These are phyloP conservation scores for Microcebus ravelobensis DNA, from an alignment of 2,113 vertebrate genomes.

Conservation along the genomic window DNA sequence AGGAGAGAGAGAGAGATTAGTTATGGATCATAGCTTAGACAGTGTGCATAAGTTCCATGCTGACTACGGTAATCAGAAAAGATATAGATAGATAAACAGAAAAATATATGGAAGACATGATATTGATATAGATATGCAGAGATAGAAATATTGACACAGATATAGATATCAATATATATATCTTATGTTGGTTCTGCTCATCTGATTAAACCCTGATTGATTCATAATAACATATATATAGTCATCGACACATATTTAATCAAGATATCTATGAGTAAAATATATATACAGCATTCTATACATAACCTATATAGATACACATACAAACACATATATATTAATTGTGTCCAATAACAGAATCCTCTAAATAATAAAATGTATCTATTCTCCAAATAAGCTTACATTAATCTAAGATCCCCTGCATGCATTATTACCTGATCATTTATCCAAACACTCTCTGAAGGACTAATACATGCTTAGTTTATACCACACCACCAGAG, in stretches of 20 bases:
- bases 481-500: neutral
- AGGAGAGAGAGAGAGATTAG: neutral
- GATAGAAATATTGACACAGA: too few relatives aligned
- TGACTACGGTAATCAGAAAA: neutral
- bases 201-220: neutral
- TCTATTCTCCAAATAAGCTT: neutral
- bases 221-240: too few relatives aligned
- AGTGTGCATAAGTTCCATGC: neutral
- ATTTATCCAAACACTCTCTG: neutral
- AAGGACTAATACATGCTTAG: neutral
- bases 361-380: neutral
- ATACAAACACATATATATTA: neutral
- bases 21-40: neutral
- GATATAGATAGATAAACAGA: neutral
- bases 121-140: neutral
- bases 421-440: neutral
- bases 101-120: too few relatives aligned
- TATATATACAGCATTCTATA: too few relatives aligned
- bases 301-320: neutral
- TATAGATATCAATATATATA: too few relatives aligned
- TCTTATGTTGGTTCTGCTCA: neutral
- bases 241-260: too few relatives aligned
- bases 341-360: neutral
- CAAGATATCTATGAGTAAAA: too few relatives aligned
- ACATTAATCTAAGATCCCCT: neutral